Percentiles rank a stretch among this genome's conserved stretches.
These are phyloP conservation scores for Oceanites oceanicus DNA, from an alignment of 2,113 vertebrate genomes.

Conservation along the genomic window DNA sequence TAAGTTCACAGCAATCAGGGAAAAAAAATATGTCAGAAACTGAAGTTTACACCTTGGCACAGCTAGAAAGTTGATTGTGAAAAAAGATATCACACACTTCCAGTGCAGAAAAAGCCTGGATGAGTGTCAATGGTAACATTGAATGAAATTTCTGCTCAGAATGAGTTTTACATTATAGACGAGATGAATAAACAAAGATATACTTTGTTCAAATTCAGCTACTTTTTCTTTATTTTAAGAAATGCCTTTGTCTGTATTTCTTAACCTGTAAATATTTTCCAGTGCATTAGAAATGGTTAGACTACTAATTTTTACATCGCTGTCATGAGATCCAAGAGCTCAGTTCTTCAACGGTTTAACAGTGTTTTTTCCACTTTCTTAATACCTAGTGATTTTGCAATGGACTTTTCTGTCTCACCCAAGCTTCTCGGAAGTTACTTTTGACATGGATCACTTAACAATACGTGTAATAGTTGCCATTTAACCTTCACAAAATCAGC, in stretches of 20 bases:
- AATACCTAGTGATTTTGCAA: neutral
- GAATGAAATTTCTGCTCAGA: neutral
- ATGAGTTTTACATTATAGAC: neutral
- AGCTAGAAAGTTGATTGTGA: neutral
- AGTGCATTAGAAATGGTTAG: neutral
- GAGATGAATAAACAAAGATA: neutral
- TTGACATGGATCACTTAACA: neutral
- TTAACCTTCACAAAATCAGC: neutral
- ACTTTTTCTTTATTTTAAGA: neutral
- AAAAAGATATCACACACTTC: neutral
- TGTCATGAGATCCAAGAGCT: neutral
- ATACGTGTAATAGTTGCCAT: neutral
- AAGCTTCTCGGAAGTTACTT: neutral
- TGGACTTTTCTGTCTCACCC: neutral
- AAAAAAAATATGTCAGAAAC: neutral
- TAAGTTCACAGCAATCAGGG: neutral
- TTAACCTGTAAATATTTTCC: neutral
- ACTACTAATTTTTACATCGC: neutral
- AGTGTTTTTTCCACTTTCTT: neutral
- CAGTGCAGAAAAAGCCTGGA: neutral
- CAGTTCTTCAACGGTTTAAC: neutral
- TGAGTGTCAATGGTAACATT: neutral
- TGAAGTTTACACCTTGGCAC: neutral
- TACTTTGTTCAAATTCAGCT: neutral
- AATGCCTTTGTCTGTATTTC: neutral